Conservation (phyloP, 1,140 invertebrate genomes). For the Whitmania pigra region DNA sequence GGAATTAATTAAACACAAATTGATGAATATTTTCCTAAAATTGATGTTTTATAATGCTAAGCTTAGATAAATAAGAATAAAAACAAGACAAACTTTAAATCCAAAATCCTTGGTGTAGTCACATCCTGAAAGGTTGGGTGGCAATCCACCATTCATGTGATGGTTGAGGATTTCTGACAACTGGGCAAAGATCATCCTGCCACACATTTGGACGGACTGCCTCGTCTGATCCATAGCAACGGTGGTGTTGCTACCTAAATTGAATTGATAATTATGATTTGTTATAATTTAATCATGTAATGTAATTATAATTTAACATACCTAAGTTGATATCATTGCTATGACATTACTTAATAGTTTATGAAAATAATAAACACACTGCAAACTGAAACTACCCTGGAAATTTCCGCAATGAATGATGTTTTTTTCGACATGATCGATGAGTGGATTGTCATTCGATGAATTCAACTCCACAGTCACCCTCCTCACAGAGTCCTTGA, state of each 20-base stretch:
- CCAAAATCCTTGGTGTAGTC: conserved; percentile 1
- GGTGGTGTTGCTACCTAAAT: conserved; percentile 10
- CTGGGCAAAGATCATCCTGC: conserved; percentile 23
- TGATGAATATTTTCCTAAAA: too few relatives aligned
- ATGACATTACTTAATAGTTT: background rate
- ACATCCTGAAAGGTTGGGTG: conserved; percentile 21
- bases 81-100: conserved; percentile 6
- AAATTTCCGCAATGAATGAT: conserved; percentile 24
- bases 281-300: too few relatives aligned
- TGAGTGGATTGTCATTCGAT: conserved; percentile 25
- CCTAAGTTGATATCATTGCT: too few relatives aligned
- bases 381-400: conserved; percentile 10
- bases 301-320: too few relatives aligned
- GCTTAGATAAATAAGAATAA: background rate
- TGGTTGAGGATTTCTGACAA: conserved; percentile 22
- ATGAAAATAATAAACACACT: background rate
- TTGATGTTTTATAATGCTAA: background rate
- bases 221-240: conserved; percentile 25
- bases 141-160: conserved; percentile 18
- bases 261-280: too few relatives aligned
- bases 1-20: too few relatives aligned
- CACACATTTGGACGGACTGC: conserved; percentile 24
- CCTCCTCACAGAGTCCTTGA: conserved; percentile 12
- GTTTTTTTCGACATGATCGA: conserved; percentile 19
- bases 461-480: conserved; percentile 22